Base-by-base conservation (phyloP, 2,797 vertebrate genomes). In the Lepilemur ruficaudatus region DNA sequence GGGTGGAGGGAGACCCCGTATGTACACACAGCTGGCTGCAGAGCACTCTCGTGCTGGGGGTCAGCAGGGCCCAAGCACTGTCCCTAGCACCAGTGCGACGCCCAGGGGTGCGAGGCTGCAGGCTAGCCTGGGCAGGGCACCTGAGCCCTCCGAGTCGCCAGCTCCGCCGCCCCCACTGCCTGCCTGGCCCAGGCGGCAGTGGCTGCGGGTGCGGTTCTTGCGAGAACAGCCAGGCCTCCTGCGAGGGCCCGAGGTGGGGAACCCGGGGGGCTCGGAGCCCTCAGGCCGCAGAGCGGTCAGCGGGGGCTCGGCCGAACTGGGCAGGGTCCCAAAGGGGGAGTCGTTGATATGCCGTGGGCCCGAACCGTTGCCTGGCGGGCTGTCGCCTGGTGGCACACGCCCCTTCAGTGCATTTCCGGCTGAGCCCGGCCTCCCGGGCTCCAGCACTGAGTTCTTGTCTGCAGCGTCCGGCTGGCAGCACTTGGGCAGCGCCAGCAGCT, bases 221-320 rank as follows among this genome's bases (percentile, higher is more conserved):
- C 99, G 99, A 95, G 99, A 99, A 96, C 99, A 99, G 97, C 99
- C 99, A 96, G 99, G 99, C 98, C 99, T 99, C 99, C 99, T 99
- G 98, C 99, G 99, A 93, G 99, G 99, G 75, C 99, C 99, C 0
- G 98, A 98, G 98, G 99, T 99, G 50, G 99, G 99, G 46, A 99
- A 98, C 97, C 99, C 99, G 48, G 99, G 98, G 55, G 99, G 99
- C 97, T 99, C 99, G 91, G 99, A 98, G 86, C 99, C 99, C n/a
- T 99, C 99, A 0, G 99, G 99, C 97, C 98, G 99, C 96, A 99
- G 96, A 91, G 99, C 99, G 93, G 99, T 99, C 98, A 99, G 95
- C 0, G 99, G 99, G 96, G 99, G 99, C 93, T 99, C 99, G 85
- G 99, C 98, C 59, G 98, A 99, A 98, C 99, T 99, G 94, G 99